Base-by-base conservation (phyloP, 2,113 vertebrate species). In the Solea senegalensis region DNA sequence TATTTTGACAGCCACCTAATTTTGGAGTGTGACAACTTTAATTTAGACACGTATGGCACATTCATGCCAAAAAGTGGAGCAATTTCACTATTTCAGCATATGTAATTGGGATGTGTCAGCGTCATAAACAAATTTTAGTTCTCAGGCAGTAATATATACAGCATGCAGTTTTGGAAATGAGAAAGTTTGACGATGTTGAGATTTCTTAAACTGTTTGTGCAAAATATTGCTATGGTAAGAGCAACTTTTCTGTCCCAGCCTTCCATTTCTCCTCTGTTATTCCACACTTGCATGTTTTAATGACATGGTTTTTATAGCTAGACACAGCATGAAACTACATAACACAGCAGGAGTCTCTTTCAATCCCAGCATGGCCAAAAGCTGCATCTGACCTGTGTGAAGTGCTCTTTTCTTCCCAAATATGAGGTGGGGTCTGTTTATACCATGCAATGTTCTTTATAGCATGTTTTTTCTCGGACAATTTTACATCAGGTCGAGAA, bases 1-100 rank as follows among this genome's bases (percentile, higher is more conserved):
- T 81, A 76, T 78, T 85, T 85, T 91, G 89, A 89, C 89, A 89
- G 88, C 71, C 49, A 64, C 75, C 83, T 66, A 72, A 92, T 91
- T 90, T 34, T 83, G 64, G 77, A 87, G 79, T 75, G 50, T 83
- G 85, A 89, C 85, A 83, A 82, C 66, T 88, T 87, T 88, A 79
- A 91, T 91, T 90, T 90, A 84, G 78, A 91, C 77, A 86, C 79
- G 90, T 82, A 69, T 58, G 52, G 72, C 43, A 46, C 50, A 27
- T 72, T 14, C 76, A 62, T 69, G 76, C n/a, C 74, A 81, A 76
- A 67, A 50, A 43, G 59, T 67, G 51, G 10, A 46, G 56, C 62
- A 74, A 80, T 87, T 88, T 89, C 50, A 69, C 41, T 64, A 63
- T 76, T 64, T 83, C 65, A 77, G 72, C 74, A 82, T 68, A 87